phyloP scores from a whole-genome alignment of 2,797 vertebrate genomes.

The Aldrovandia affinis region DNA sequence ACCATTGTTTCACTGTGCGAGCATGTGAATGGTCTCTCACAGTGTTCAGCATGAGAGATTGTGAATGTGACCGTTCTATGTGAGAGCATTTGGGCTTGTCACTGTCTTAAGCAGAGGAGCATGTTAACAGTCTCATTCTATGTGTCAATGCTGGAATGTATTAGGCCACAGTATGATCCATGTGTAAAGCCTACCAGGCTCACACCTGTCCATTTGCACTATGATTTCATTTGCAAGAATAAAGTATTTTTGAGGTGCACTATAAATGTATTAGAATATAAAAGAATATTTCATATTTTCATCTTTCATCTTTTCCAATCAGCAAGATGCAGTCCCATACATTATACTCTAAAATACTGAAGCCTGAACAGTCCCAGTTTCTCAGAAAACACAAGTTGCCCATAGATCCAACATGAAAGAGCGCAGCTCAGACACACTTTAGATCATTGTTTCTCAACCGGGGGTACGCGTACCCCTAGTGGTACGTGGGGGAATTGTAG shows the following conservation, averaged over 20 bases:
- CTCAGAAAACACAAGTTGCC: not conserved
- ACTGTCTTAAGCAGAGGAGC: not conserved
- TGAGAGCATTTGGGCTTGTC: not conserved
- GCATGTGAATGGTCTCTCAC: not conserved
- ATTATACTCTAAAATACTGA: not conserved
- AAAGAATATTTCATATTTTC: too few species aligned
- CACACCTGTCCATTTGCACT: not conserved
- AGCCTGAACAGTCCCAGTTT: not conserved
- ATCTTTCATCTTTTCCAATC: not conserved
- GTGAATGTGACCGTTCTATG: not conserved
- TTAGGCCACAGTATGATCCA: conserved; percentile 87
- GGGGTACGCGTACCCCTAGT: too few species aligned
- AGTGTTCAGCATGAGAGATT: not conserved
- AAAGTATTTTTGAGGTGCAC: not conserved
- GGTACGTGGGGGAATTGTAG: too few species aligned
- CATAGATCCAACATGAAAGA: not conserved
- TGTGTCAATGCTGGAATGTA: conserved; percentile 66
- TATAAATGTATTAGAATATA: too few species aligned
- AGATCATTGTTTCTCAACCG: too few species aligned
- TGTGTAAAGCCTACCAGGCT: conserved; percentile 53
- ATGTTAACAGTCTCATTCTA: conserved; percentile 26
- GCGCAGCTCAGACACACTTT: not conserved
- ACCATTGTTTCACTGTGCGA: too few species aligned
- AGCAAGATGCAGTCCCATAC: not conserved
- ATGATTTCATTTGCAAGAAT: not conserved